Evolutionary conservation across 2,113 vertebrate genomes (phyloP).

Genomic region (Benitochromis conjunctus): DNA sequence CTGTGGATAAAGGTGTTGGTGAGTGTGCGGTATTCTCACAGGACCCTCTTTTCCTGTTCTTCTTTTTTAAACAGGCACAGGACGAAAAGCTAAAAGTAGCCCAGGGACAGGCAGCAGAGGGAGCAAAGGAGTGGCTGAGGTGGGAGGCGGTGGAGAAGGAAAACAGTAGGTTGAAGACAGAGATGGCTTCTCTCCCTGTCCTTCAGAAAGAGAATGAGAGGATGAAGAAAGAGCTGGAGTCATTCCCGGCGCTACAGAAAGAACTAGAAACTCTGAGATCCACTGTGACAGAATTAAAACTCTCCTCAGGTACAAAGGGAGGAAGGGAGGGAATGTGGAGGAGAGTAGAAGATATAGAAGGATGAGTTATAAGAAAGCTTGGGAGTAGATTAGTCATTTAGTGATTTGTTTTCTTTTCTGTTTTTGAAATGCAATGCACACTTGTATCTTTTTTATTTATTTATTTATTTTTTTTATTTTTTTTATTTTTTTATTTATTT

Average conservation of each 20-base stretch:
- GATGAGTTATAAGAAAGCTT: neutral
- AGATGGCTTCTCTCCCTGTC: conserved; percentile 60
- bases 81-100: conserved; percentile 57
- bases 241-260: conserved; percentile 65
- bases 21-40: conserved; percentile 13
- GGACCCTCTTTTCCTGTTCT: neutral
- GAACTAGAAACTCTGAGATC: conserved; percentile 77
- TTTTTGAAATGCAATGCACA: neutral
- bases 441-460: neutral
- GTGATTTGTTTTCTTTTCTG: neutral
- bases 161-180: conserved; percentile 69
- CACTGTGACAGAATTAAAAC: conserved; percentile 61
- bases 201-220: conserved; percentile 69
- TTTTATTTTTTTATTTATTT: neutral
- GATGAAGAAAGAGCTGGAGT: conserved; percentile 69
- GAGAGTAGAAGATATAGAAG: neutral
- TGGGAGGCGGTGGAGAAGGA: conserved; percentile 65
- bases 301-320: conserved; percentile 31
- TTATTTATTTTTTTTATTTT: neutral
- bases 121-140: conserved; percentile 45
- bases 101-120: conserved; percentile 48
- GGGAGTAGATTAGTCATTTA: neutral
- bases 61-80: conserved; percentile 11
- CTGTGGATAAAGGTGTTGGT: neutral
- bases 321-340: neutral